These are phyloP conservation scores for Cerastis leucographa DNA, from an alignment of 2,888 invertebrate species.

Conservation along the genomic window DNA sequence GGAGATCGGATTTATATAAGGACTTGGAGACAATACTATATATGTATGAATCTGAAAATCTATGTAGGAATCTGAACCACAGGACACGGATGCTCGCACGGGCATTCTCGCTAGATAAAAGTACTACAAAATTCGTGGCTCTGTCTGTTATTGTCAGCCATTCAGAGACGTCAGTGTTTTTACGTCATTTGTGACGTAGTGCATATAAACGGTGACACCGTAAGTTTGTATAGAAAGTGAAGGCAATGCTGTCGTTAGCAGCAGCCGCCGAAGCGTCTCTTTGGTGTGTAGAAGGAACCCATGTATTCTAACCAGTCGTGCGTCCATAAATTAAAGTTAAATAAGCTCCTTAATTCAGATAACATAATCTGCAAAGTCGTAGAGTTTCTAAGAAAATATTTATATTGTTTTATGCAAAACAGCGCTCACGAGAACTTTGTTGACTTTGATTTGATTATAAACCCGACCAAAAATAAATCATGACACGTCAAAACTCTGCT, in stretches of 20 bases:
- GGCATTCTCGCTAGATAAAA: not conserved
- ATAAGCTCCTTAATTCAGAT: slow-evolving; percentile 28
- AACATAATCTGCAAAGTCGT: slow-evolving; percentile 27
- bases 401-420: slow-evolving; percentile 28
- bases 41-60: too few relatives aligned
- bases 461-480: slow-evolving; percentile 15
- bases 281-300: not conserved
- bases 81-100: not conserved
- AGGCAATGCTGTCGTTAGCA: not conserved
- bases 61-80: not conserved
- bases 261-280: not conserved
- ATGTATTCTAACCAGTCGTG: not conserved
- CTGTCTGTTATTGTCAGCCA: not conserved
- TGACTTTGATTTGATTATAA: slow-evolving; percentile 30
- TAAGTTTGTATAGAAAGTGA: not conserved
- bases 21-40: not conserved
- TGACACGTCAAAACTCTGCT: not conserved
- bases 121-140: not conserved
- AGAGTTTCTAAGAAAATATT: slow-evolving; percentile 40
- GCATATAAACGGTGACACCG: not conserved
- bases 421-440: slow-evolving; percentile 33
- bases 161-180: too few relatives aligned
- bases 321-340: slow-evolving; percentile 6
- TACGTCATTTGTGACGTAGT: not conserved
- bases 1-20: slow-evolving; percentile 29